These are phyloP conservation scores for Lathronympha strigana DNA, from an alignment of 2,888 invertebrate genomes.

Conservation along the genomic window DNA sequence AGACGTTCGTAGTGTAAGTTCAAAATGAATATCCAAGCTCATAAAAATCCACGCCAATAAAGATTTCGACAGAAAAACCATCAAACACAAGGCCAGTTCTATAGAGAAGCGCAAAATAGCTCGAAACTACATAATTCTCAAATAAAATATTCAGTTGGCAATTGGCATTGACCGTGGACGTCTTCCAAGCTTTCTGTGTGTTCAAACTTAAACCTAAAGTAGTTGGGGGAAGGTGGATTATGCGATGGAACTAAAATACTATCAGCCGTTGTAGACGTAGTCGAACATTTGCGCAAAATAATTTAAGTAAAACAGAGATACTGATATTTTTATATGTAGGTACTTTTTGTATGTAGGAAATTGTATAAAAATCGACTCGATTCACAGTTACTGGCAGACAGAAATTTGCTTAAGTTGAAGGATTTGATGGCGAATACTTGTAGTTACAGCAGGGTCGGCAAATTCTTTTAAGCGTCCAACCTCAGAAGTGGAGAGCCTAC, in stretches of 20 bases:
- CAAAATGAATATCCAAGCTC: neutral
- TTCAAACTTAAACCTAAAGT: neutral
- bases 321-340: too few relatives aligned
- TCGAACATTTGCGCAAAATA: slow-evolving; percentile 4
- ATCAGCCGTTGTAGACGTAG: neutral
- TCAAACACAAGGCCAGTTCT: slow-evolving; percentile 6
- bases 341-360: too few relatives aligned
- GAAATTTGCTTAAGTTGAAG: too few relatives aligned
- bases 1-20: neutral
- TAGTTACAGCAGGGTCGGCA: too few relatives aligned
- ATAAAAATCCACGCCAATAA: slow-evolving; percentile 10
- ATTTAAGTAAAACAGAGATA: neutral
- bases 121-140: neutral
- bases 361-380: too few relatives aligned
- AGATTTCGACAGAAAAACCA: neutral
- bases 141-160: slow-evolving; percentile 14
- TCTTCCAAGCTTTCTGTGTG: slow-evolving; percentile 17
- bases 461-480: too few relatives aligned
- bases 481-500: too few relatives aligned
- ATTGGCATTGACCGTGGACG: slow-evolving; percentile 38
- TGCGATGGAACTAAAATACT: neutral
- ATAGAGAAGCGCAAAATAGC: slow-evolving; percentile 20
- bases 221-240: neutral
- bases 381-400: too few relatives aligned
- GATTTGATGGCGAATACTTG: too few relatives aligned